Conservation (phyloP, 1,140 invertebrate genomes). For the Aphis craccivora region DNA sequence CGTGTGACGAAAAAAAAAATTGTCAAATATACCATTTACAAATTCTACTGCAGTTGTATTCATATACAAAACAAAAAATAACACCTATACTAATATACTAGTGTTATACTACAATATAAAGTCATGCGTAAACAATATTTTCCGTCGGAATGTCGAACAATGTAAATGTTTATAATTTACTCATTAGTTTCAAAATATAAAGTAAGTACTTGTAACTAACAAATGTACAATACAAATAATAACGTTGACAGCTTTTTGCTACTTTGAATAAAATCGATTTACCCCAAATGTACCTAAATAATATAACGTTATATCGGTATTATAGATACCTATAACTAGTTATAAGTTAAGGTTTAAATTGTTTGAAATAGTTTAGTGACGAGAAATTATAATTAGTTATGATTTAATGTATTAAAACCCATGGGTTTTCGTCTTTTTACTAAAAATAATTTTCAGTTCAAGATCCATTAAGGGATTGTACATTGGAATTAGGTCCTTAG, state of each 20-base stretch:
- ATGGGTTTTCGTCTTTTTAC: not conserved
- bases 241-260: not conserved
- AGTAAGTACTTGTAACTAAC: not conserved
- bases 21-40: not conserved
- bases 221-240: not conserved
- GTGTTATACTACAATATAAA: not conserved
- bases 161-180: constrained; percentile 37
- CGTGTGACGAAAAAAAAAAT: not conserved
- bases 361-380: not conserved
- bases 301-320: not conserved
- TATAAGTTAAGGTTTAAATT: not conserved
- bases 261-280: not conserved
- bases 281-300: not conserved
- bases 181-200: constrained; percentile 16
- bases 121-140: constrained; percentile 38
- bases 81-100: constrained; percentile 38
- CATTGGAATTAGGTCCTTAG: not conserved
- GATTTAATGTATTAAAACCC: not conserved
- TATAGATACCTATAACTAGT: too few relatives aligned
- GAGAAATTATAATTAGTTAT: not conserved
- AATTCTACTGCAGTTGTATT: constrained; percentile 14
- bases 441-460: constrained; percentile 5
- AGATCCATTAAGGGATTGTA: not conserved
- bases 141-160: not conserved
- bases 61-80: not conserved